These are phyloP conservation scores for Neopelma chrysocephalum DNA, from an alignment of 2,797 vertebrate genomes.

Conservation along the genomic window DNA sequence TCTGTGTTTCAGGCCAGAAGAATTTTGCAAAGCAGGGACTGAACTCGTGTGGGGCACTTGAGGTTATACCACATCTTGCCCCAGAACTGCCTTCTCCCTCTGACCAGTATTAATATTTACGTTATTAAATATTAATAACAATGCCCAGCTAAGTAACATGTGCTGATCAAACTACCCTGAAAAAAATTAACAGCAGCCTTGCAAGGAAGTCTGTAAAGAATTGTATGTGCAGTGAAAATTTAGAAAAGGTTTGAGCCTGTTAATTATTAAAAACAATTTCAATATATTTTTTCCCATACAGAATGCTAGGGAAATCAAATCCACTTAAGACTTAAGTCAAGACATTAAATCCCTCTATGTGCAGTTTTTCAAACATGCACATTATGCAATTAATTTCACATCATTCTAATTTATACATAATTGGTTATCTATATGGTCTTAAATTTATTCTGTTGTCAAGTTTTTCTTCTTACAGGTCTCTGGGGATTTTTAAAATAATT, in stretches of 20 bases:
- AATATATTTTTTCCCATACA: neutral
- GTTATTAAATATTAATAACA: neutral
- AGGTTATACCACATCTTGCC: accelerated
- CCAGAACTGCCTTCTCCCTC: neutral
- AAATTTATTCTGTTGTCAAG: neutral
- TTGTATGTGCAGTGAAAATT: neutral
- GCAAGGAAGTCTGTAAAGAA: neutral
- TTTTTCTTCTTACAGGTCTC: neutral
- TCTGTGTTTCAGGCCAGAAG: neutral
- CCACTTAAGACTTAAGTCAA: neutral
- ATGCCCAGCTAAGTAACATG: neutral
- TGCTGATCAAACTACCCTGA: neutral
- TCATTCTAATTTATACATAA: neutral
- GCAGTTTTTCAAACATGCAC: neutral
- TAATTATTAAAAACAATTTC: neutral
- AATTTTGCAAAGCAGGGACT: neutral
- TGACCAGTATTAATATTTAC: neutral
- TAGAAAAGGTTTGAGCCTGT: neutral
- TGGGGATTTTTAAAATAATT: neutral
- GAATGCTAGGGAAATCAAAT: neutral
- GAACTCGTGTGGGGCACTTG: accelerated
- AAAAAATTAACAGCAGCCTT: neutral
- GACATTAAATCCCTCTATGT: neutral
- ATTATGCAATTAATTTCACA: neutral
- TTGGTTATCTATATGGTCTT: neutral